Conservation (phyloP, 2,113 vertebrate genomes). For the Hippotragus niger region DNA sequence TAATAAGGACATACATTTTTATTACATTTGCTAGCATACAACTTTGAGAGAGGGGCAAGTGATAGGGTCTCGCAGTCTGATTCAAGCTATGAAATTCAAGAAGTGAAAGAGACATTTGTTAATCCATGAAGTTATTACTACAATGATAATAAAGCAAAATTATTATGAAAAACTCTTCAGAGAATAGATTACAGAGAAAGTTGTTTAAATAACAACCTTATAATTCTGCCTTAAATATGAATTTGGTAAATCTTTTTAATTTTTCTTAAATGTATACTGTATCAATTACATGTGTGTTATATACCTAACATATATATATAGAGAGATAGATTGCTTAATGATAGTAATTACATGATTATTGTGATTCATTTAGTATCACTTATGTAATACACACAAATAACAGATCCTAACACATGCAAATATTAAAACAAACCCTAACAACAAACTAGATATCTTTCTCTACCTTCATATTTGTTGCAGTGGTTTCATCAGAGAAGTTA, state of each 20-base stretch:
- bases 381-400: neutral
- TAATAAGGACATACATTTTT: neutral
- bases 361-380: neutral
- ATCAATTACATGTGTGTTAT: neutral
- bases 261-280: neutral
- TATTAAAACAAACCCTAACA: neutral
- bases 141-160: neutral
- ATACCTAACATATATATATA: neutral
- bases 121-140: neutral
- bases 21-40: neutral
- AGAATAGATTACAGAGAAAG: neutral
- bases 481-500: neutral
- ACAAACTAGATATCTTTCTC: neutral
- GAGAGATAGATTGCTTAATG: neutral
- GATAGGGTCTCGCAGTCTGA: neutral
- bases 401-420: neutral
- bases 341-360: neutral
- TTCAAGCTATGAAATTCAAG: neutral
- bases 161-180: neutral
- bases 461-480: neutral
- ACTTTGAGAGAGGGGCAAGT: neutral
- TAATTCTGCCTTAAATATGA: neutral
- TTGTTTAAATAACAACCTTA: neutral
- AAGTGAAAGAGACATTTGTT: neutral
- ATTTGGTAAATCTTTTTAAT: neutral